Conservation (phyloP, 92 coral and sea anemone species). For the Bergia puertoricense region DNA sequence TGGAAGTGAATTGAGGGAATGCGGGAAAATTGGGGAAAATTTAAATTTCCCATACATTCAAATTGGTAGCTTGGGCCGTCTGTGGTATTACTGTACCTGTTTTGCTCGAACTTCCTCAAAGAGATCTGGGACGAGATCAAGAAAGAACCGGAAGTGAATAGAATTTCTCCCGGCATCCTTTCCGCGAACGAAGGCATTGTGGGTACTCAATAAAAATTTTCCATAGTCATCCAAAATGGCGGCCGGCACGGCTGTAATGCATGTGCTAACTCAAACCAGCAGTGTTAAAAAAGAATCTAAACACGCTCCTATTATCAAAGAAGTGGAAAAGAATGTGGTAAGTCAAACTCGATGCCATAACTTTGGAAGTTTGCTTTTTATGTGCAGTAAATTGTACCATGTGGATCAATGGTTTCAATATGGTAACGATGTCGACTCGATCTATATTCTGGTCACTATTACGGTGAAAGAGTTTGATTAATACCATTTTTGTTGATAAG, state of each 20-base stretch:
- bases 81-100: no score
- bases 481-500: slow-evolving; percentile 8
- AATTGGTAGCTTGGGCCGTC: no score
- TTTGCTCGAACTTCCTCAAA: no score
- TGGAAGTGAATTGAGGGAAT: no score
- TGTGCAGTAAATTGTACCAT: slow-evolving; percentile 31
- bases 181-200: slow-evolving; percentile 50
- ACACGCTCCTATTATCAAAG: slow-evolving; percentile 70
- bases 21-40: no score
- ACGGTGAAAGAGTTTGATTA: slow-evolving; percentile 27
- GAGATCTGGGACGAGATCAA: no score
- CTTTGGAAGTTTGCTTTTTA: slow-evolving; percentile 6
- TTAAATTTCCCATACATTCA: no score
- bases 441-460: slow-evolving; percentile 32
- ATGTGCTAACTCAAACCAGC: slow-evolving; percentile 82
- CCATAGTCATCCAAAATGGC: slow-evolving; percentile 98
- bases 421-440: slow-evolving; percentile 17
- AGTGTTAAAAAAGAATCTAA: slow-evolving; percentile 79
- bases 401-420: slow-evolving; percentile 28
- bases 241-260: slow-evolving; percentile 98
- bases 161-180: slow-evolving; percentile 28
- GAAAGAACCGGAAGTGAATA: neutral
- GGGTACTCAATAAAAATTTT: slow-evolving; percentile 65
- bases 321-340: slow-evolving; percentile 78
- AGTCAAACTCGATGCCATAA: neutral